phyloP scores from a whole-genome alignment of 2,797 vertebrate species.

The Sebastes oblongus region DNA sequence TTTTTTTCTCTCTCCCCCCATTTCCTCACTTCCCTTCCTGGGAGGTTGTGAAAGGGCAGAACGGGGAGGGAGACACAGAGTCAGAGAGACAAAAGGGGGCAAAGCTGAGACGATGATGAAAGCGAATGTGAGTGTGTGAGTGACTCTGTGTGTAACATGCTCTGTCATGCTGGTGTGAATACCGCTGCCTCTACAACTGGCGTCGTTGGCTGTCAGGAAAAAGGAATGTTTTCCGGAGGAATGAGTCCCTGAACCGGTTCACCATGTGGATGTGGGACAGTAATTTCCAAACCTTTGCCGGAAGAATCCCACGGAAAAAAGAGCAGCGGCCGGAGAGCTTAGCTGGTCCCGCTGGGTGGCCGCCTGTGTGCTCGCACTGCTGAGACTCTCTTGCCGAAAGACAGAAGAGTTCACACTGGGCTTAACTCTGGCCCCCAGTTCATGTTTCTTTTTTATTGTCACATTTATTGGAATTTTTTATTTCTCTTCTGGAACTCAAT shows the following conservation, averaged over 20 bases:
- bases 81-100: slow-evolving; percentile 57
- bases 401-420: slow-evolving; percentile 39
- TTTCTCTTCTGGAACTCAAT: slow-evolving; percentile 46
- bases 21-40: slow-evolving; percentile 55
- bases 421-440: slow-evolving; percentile 32
- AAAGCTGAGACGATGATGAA: slow-evolving; percentile 51
- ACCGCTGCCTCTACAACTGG: slow-evolving; percentile 51
- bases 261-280: slow-evolving; percentile 81
- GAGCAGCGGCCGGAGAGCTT: slow-evolving; percentile 62
- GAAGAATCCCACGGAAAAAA: slow-evolving; percentile 81
- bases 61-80: slow-evolving; percentile 52
- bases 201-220: slow-evolving; percentile 66
- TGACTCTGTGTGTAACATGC: slow-evolving; percentile 72
- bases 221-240: slow-evolving; percentile 72
- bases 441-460: slow-evolving; percentile 13
- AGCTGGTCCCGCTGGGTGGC: slow-evolving; percentile 65
- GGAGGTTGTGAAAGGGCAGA: slow-evolving; percentile 63
- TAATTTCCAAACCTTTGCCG: slow-evolving; percentile 78
- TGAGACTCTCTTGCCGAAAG: slow-evolving; percentile 55
- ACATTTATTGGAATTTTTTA: slow-evolving; percentile 28
- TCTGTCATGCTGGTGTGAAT: slow-evolving; percentile 75
- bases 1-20: neutral
- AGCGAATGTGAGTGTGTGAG: slow-evolving; percentile 51
- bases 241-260: slow-evolving; percentile 75
- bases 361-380: slow-evolving; percentile 53